phyloP scores from a whole-genome alignment of 2,113 vertebrate species.

The Ciconia boyciana region DNA sequence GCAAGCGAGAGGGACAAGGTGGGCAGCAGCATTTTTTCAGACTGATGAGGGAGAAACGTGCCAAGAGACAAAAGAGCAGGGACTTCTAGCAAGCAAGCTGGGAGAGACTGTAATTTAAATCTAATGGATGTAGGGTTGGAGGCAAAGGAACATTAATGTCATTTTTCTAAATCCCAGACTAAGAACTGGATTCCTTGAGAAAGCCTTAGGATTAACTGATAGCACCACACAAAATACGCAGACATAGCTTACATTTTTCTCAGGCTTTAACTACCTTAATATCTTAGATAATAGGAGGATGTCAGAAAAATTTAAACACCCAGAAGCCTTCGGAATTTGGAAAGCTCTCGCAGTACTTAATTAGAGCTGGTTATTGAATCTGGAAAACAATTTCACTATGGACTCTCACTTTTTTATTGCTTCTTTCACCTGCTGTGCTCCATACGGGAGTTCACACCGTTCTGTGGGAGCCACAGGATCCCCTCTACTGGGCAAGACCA shows the following conservation, averaged over 20 bases:
- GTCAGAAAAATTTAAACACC: slow-evolving; percentile 32
- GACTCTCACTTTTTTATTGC: background rate
- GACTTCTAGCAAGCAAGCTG: background rate
- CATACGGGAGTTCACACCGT: background rate
- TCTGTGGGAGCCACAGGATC: background rate
- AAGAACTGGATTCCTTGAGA: slow-evolving; percentile 29
- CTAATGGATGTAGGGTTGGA: background rate
- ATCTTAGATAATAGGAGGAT: slow-evolving; percentile 37
- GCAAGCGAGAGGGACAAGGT: background rate
- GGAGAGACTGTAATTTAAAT: background rate
- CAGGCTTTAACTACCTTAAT: slow-evolving; percentile 55
- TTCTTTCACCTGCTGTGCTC: background rate
- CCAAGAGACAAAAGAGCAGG: background rate
- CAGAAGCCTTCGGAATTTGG: slow-evolving; percentile 33
- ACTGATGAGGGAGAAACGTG: background rate
- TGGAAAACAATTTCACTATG: background rate
- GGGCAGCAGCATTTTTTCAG: background rate
- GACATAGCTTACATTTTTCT: slow-evolving; percentile 64
- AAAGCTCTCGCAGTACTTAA: slow-evolving; percentile 18
- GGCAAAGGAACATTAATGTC: slow-evolving; percentile 18
- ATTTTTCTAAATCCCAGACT: slow-evolving; percentile 44
- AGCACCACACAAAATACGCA: slow-evolving; percentile 22
- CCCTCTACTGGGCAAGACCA: background rate
- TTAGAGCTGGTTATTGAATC: background rate
- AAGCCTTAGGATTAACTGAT: slow-evolving; percentile 56